These are phyloP conservation scores for Ameiurus melas DNA, from an alignment of 2,113 vertebrate species.

Conservation along the genomic window DNA sequence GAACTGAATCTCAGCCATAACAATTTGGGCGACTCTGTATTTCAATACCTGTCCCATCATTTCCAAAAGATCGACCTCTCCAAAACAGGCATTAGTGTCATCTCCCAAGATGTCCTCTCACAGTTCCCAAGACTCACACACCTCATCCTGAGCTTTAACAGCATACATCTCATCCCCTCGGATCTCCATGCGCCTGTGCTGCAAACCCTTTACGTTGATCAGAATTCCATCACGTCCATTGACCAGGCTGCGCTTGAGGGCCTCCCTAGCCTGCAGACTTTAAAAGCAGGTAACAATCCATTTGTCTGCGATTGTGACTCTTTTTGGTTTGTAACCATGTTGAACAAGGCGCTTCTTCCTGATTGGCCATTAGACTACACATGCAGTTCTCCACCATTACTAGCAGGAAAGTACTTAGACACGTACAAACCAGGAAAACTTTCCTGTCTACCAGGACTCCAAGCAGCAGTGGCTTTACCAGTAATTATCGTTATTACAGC, in stretches of 20 bases:
- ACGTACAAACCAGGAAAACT: constrained; percentile 52
- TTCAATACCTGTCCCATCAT: constrained; percentile 59
- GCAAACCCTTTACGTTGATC: constrained; percentile 57
- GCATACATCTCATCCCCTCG: constrained; percentile 57
- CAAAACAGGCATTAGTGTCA: constrained; percentile 62
- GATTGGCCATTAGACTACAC: constrained; percentile 66
- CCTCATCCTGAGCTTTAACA: constrained; percentile 62
- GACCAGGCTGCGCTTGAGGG: constrained; percentile 47
- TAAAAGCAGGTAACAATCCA: constrained; percentile 64
- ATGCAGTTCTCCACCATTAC: constrained; percentile 54
- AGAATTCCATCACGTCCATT: constrained; percentile 62
- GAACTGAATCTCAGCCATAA: constrained; percentile 63
- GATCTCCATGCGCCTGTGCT: constrained; percentile 51
- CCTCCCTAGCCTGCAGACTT: constrained; percentile 47
- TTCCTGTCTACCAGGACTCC: constrained; percentile 59
- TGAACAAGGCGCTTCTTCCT: constrained; percentile 63
- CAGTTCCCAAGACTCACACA: constrained; percentile 58
- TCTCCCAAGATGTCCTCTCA: constrained; percentile 48
- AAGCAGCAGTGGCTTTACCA: constrained; percentile 51
- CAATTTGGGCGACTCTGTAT: constrained; percentile 61
- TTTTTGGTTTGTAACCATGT: constrained; percentile 61
- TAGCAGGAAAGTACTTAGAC: constrained; percentile 43
- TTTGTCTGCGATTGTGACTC: constrained; percentile 66
- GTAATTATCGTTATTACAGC: constrained; percentile 30
- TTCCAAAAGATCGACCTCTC: constrained; percentile 62